These are phyloP conservation scores for Psephotus haematonotus DNA, from an alignment of 2,113 vertebrate species.

Conservation along the genomic window DNA sequence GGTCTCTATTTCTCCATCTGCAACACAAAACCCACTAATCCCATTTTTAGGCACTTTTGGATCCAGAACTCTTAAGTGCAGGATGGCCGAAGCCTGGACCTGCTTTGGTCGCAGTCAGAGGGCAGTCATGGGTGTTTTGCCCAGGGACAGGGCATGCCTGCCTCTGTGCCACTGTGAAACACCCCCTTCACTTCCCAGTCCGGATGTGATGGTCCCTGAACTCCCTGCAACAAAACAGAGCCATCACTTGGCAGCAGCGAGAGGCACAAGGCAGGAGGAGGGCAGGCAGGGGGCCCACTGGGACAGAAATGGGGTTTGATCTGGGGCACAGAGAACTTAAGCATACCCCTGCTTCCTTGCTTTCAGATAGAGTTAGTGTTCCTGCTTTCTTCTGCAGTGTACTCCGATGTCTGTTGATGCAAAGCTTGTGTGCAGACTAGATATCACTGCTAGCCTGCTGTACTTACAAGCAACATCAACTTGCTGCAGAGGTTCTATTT, in stretches of 20 bases:
- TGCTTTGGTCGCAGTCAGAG: neutral
- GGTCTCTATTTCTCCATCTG: neutral
- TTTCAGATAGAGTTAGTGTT: neutral
- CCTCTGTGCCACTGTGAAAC: neutral
- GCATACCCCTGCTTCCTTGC: fast-evolving
- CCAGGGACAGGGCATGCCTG: fast-evolving
- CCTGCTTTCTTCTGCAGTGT: neutral
- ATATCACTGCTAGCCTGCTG: neutral
- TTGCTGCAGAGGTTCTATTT: neutral
- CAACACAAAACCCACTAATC: fast-evolving
- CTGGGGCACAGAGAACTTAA: neutral
- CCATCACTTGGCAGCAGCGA: fast-evolving
- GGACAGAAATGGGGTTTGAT: neutral
- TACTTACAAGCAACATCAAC: fast-evolving
- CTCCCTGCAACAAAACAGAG: neutral
- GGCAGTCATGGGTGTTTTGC: neutral
- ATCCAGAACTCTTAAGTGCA: neutral
- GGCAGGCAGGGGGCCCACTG: neutral
- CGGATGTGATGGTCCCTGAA: fast-evolving
- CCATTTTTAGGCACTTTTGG: neutral
- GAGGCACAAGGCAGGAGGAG: neutral
- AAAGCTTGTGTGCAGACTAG: neutral
- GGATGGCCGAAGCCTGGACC: neutral
- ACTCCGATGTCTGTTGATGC: neutral
- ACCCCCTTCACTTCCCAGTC: no score